These are phyloP conservation scores for Chrysomela aeneicollis DNA, from an alignment of 2,888 invertebrate genomes.

Conservation along the genomic window DNA sequence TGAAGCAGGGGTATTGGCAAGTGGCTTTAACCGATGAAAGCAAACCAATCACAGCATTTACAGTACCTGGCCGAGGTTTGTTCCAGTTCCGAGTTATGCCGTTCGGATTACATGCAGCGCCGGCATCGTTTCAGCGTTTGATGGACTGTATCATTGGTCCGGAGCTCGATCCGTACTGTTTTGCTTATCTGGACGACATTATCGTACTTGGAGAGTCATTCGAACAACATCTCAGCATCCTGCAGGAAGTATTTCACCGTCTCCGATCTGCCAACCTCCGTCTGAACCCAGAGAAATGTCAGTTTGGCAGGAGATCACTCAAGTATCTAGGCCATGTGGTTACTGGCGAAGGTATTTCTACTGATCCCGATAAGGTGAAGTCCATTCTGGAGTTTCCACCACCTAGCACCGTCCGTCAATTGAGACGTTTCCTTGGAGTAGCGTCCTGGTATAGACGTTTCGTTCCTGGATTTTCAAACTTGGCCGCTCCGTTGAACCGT, in stretches of 20 bases:
- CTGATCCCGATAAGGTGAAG: conserved; percentile 10
- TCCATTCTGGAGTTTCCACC: conserved; percentile 10
- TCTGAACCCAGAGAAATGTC: conserved; percentile 30
- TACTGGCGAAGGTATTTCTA: neutral
- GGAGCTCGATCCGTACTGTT: neutral
- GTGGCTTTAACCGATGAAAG: conserved; percentile 28
- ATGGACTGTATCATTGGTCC: neutral
- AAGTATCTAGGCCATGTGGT: conserved; percentile 28
- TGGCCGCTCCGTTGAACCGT: conserved; percentile 15
- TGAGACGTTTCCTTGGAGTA: conserved; percentile 17
- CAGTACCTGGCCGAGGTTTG: conserved; percentile 45
- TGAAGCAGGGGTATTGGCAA: conserved; percentile 50
- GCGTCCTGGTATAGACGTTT: conserved; percentile 28
- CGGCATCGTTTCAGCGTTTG: neutral
- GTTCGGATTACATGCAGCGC: conserved; percentile 47
- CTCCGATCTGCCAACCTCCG: conserved; percentile 17
- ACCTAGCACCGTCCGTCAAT: conserved; percentile 12
- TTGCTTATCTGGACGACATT: conserved; percentile 6
- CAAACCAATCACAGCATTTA: conserved; percentile 45
- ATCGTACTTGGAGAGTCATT: neutral
- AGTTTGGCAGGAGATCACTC: conserved; percentile 15
- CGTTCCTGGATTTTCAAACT: conserved; percentile 20
- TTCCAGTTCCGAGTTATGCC: conserved; percentile 50
- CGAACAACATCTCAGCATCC: neutral
- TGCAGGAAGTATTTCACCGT: conserved; percentile 17